phyloP scores from a whole-genome alignment of 23 tunicate species.

The Diplosoma virens region DNA sequence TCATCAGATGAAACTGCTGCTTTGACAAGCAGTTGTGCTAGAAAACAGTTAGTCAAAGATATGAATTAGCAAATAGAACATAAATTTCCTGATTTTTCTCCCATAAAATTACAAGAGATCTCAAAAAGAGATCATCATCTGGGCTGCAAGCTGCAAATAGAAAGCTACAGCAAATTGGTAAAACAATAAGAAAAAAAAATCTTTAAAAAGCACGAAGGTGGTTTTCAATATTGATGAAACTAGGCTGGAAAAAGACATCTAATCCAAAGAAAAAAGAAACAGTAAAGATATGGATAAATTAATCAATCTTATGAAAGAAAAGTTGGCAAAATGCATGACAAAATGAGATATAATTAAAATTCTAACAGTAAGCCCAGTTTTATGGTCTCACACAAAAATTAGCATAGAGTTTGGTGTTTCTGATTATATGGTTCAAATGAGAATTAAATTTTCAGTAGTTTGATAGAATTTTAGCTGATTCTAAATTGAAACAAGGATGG shows the following conservation, averaged over 20 bases:
- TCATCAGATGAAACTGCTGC: not conserved
- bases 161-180: not conserved
- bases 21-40: not conserved
- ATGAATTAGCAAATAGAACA: not conserved
- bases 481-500: not conserved
- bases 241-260: not conserved
- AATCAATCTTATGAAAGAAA: not conserved
- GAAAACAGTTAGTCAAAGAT: not conserved
- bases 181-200: not conserved
- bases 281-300: not conserved
- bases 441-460: not conserved
- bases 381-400: constrained; percentile 23
- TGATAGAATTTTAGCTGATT: constrained; percentile 18
- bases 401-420: constrained; percentile 3
- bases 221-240: not conserved
- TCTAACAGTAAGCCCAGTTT: constrained; percentile 1
- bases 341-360: not conserved
- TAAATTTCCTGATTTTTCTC: not conserved
- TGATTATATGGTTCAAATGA: not conserved
- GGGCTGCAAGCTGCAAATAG: not conserved
- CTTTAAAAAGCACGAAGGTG: not conserved
- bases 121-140: not conserved
- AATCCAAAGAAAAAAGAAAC: not conserved
- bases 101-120: not conserved
- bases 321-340: not conserved